Conservation (phyloP, 2,797 vertebrate species). For the Apodemus agrarius region DNA sequence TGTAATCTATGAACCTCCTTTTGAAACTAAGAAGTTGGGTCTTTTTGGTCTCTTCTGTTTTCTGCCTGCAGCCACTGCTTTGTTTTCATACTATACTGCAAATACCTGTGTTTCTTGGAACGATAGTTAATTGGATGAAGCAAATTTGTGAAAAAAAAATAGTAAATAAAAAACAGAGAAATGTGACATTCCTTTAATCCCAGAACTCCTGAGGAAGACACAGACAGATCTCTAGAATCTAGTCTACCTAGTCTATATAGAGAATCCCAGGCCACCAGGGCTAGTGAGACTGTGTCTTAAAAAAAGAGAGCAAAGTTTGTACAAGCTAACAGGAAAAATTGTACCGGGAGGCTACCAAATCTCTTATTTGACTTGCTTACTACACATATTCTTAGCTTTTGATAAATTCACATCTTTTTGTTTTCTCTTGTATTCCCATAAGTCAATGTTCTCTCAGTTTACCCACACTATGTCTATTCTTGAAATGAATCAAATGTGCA, state of each 20-base stretch:
- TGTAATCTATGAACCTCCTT: background rate
- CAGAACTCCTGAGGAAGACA: background rate
- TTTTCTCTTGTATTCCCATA: conserved; percentile 28
- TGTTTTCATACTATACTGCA: conserved; percentile 22
- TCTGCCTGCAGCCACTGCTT: background rate
- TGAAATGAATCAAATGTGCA: background rate
- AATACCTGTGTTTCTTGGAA: background rate
- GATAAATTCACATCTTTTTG: background rate
- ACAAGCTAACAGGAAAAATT: conserved; percentile 28
- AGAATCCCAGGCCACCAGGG: background rate
- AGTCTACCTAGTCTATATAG: background rate
- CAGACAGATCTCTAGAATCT: background rate
- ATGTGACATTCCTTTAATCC: background rate
- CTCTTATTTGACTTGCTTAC: background rate
- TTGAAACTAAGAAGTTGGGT: conserved; percentile 25
- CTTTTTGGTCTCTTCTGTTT: background rate
- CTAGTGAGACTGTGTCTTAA: background rate
- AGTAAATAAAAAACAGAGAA: background rate
- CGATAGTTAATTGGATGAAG: background rate
- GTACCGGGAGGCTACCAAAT: background rate
- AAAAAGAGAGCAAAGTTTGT: conserved; percentile 45
- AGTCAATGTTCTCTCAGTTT: background rate
- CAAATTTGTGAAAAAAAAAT: conserved; percentile 45
- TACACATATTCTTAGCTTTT: background rate
- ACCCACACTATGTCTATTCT: background rate